Evolutionary conservation across 1,140 invertebrate genomes (phyloP).

Genomic region (Drosophila virilis): DNA sequence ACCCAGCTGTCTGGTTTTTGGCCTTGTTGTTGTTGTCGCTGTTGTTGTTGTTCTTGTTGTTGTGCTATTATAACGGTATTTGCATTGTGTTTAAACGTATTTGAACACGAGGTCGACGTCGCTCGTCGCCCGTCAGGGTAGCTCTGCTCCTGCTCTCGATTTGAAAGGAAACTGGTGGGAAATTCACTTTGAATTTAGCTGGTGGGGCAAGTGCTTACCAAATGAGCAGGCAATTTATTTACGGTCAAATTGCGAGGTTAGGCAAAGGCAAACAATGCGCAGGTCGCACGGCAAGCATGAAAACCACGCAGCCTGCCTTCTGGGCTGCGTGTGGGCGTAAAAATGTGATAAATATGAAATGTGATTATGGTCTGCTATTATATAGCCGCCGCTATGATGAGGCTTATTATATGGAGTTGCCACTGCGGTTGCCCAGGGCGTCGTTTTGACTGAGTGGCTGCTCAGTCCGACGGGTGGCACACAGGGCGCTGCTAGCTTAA

Average conservation of each 20-base stretch:
- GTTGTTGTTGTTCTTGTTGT: constrained; percentile 49
- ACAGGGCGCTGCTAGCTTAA: constrained; percentile 31
- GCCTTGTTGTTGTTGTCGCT: constrained; percentile 11
- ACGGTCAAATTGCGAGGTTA: constrained; percentile 82
- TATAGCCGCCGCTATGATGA: constrained; percentile 63
- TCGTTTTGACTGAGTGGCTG: constrained; percentile 73
- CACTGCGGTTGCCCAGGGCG: constrained; percentile 73
- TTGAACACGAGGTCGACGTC: constrained; percentile 59
- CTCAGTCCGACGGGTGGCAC: constrained; percentile 9
- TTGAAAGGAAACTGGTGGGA: constrained; percentile 45
- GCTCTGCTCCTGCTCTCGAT: constrained; percentile 12
- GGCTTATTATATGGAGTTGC: constrained; percentile 80
- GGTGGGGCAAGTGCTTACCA: constrained; percentile 55
- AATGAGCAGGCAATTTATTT: constrained; percentile 83
- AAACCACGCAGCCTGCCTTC: background rate
- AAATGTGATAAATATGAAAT: constrained; percentile 84
- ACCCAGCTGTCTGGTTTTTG: constrained; percentile 69
- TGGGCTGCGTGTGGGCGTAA: constrained; percentile 65
- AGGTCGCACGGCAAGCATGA: constrained; percentile 36
- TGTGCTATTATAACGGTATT: constrained; percentile 82
- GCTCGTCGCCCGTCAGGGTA: constrained; percentile 41
- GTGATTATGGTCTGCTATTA: constrained; percentile 81
- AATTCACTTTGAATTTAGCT: constrained; percentile 47
- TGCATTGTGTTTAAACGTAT: constrained; percentile 82
- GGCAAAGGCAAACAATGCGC: constrained; percentile 69